Conservation (phyloP, 2,888 invertebrate species). For the Argyresthia goedartella region DNA sequence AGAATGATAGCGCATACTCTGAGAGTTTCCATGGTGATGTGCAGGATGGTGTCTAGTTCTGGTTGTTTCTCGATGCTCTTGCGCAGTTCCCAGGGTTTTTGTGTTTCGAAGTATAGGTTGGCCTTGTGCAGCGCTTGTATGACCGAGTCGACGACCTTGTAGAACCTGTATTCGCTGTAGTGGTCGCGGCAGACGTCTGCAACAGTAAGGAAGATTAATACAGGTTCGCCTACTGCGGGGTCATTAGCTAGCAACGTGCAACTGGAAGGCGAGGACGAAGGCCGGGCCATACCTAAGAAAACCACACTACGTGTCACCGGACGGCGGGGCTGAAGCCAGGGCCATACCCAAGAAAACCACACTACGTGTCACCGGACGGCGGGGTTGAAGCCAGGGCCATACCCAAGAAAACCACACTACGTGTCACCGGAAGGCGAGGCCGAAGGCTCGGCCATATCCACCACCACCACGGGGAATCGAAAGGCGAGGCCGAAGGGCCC, state of each 20-base stretch:
- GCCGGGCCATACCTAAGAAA: no score
- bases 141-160: conserved; percentile 84
- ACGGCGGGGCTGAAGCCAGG: no score
- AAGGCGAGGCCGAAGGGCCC: no score
- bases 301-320: no score
- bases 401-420: no score
- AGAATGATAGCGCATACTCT: conserved; percentile 85
- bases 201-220: conserved; percentile 2
- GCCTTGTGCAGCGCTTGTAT: conserved; percentile 81
- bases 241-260: not conserved
- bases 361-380: no score
- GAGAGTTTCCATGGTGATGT: conserved; percentile 87
- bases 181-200: conserved; percentile 75
- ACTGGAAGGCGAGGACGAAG: not conserved
- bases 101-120: conserved; percentile 88
- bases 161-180: conserved; percentile 84
- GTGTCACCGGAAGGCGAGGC: no score
- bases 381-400: no score
- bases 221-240: not conserved
- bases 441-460: no score
- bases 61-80: conserved; percentile 70
- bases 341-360: no score
- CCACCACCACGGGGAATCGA: no score
- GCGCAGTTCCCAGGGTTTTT: conserved; percentile 90
- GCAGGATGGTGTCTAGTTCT: conserved; percentile 80